A percentile compares a stretch with the other conserved stretches of the same genome.
These are phyloP conservation scores for Bothrops jararaca DNA, from an alignment of 2,113 vertebrate species.

Conservation along the genomic window DNA sequence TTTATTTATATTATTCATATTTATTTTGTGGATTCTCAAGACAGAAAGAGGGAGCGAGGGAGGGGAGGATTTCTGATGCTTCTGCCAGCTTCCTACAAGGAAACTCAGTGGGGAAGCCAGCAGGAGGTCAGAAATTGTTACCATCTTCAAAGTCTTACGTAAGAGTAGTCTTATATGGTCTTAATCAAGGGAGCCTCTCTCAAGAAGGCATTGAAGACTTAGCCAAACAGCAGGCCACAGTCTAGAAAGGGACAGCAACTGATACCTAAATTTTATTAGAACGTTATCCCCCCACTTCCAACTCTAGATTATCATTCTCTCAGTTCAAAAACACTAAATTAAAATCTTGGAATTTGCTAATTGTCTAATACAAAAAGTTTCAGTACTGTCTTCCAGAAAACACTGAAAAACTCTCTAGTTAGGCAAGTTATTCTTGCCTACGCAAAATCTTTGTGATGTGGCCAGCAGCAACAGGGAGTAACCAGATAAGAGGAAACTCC, in stretches of 20 bases:
- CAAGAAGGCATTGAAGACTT: too few relatives aligned
- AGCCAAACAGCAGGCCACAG: too few relatives aligned
- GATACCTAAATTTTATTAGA: neutral
- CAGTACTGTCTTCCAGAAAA: neutral
- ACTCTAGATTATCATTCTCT: neutral
- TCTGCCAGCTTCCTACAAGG: neutral
- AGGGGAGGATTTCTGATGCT: neutral
- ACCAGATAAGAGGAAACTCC: neutral
- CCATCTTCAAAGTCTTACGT: neutral
- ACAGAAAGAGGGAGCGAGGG: too few relatives aligned
- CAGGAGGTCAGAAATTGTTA: neutral
- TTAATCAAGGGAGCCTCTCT: neutral
- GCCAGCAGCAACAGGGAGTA: neutral
- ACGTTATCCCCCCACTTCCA: neutral
- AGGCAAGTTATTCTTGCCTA: neutral
- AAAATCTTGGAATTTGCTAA: neutral
- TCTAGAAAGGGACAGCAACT: too few relatives aligned
- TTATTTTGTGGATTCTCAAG: too few relatives aligned
- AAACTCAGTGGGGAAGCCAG: neutral
- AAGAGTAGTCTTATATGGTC: neutral
- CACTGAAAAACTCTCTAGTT: neutral
- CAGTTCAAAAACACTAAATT: neutral
- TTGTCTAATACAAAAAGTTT: neutral
- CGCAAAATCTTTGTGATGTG: neutral
- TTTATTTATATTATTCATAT: neutral